Evolutionary conservation across 2,797 vertebrate species (phyloP), one percentile per base, ranked within the genome.

Genomic region (Gymnothorax javanicus): DNA sequence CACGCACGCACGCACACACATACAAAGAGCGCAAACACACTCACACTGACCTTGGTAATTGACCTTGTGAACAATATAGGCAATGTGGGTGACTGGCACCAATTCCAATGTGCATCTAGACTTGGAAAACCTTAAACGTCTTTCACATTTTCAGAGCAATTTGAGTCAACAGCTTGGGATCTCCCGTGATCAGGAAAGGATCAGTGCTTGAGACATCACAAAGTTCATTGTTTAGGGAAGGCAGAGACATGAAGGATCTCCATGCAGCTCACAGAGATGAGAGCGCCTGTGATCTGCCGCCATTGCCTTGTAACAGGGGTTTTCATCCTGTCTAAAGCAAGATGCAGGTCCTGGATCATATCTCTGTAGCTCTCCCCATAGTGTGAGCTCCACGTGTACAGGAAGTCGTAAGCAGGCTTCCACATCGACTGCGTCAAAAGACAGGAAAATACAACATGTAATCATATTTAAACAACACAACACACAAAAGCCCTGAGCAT

Each of bases 361-460:
- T 98, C 98, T 91, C 95, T 95, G 94, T 98, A 97, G 91, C 95
- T 95, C 0, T 97, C 96, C 89, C 97, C 97, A 0, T 98, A 98
- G 75, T 95, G 96, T 89, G 96, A 94, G 89, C 97, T 97, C 99
- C 99, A 99, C 0, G 96, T 96, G 87, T 97, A 98, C 7, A 99
- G 96, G 91, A 99, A 99, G 93, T 99, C 99, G 90, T 98, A 99
- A 5, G 98, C 98, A 87, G 98, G 98, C 89, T 99, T 99, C 99
- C 99, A 99, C 98, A 99, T 99, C 73, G 97, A 96, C 99, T 99
- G 87, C 13, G 91, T 87, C 86, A 7, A 27, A 50, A 85, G 59
- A 94, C 58, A 90, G 54, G 7, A 87, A 75, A 88, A 75, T 54
- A 15, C 54, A 7, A 79, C 52, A 54, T 52, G 43, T 17, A 17